Base-by-base conservation (phyloP, 2,113 vertebrate species). In the Tupaia chinensis region DNA sequence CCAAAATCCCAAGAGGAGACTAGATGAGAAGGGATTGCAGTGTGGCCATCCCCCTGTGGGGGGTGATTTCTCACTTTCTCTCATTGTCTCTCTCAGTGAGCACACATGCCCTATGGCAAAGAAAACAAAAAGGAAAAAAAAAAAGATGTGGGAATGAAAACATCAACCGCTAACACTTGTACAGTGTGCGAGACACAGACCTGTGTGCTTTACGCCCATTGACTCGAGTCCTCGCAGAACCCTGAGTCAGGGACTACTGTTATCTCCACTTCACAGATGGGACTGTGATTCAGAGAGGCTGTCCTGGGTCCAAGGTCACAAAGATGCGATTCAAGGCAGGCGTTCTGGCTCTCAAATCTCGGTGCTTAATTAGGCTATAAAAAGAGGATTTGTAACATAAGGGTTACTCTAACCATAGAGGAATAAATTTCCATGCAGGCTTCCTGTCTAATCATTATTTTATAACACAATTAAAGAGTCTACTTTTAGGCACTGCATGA, bases 121-220 rank as follows among this genome's bases (percentile, higher is more conserved):
- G 44, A 44, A 44, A 44, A 44, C 44, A 44, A 5, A 44, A 44
- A 44, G 44, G 2, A 44, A 44, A 44, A 32, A 44, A 32, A 22
- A 85, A 95, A 82, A 63, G 27, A 95, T 72, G 58, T 63, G 11
- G 74, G 25, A 83, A 73, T 79, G 19, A 44, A 95, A 94, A 78
- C 32, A 90, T 54, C 20, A 72, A 66, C 1, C 73, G 74, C 25
- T 82, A 65, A 58, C 44, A 76, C 15, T 23, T 29, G 58, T 1
- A 16, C 1, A 58, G 34, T 91, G 68, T 16, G 34, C 22, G 17
- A 34, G 53, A 44, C 17, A 11, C 65, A 17, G 44, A 76, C 76
- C 86, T 12, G 9, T 6, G 32, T 14, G 7, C 6, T 77, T 65
- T 87, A 34, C 4, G 14, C 5, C 15, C 27, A 32, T 4, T 56